phyloP scores from a whole-genome alignment of 2,113 vertebrate genomes.

The Lepisosteus oculatus region DNA sequence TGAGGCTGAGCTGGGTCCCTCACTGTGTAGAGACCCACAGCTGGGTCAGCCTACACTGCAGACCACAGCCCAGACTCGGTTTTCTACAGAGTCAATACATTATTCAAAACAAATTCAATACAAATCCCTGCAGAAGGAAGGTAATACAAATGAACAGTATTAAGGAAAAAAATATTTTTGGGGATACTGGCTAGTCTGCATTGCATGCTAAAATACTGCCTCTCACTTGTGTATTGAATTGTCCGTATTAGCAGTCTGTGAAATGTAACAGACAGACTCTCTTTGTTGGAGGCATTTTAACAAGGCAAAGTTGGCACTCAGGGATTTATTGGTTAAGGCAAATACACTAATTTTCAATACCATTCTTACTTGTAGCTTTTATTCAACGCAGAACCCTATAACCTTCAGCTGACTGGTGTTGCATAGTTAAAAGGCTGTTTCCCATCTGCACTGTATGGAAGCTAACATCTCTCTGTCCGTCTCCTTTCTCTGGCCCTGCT shows the following conservation, averaged over 20 bases:
- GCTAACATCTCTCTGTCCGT: too few relatives aligned
- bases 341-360: too few relatives aligned
- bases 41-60: conserved; percentile 46
- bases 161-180: background rate
- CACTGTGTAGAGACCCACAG: conserved; percentile 34
- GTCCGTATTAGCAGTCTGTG: too few relatives aligned
- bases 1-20: conserved; percentile 4
- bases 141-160: background rate
- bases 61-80: conserved; percentile 10
- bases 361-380: too few relatives aligned
- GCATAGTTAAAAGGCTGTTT: too few relatives aligned
- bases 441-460: too few relatives aligned
- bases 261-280: too few relatives aligned
- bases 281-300: background rate
- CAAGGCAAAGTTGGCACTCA: background rate
- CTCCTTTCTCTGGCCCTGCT: too few relatives aligned
- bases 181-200: conserved; percentile 11
- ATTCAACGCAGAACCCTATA: too few relatives aligned
- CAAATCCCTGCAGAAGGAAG: conserved; percentile 22
- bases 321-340: background rate
- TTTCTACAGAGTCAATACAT: background rate
- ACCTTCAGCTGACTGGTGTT: too few relatives aligned
- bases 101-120: background rate
- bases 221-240: background rate
- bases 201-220: conserved; percentile 25